phyloP scores from a whole-genome alignment of 1,140 invertebrate species.

The Leucophenga varia region DNA sequence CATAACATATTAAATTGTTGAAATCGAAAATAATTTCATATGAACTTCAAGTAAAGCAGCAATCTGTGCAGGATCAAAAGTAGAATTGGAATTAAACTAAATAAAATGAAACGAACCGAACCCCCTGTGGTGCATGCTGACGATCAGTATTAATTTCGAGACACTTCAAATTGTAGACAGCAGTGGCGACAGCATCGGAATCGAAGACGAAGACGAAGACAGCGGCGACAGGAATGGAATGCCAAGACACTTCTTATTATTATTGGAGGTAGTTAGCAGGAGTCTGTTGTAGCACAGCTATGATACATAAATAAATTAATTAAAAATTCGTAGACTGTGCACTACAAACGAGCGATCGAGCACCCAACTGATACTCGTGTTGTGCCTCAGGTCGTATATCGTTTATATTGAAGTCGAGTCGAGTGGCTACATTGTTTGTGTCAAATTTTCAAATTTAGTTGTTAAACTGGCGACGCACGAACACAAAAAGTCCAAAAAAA shows the following conservation, averaged over 20 bases:
- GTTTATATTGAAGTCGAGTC: too few species aligned
- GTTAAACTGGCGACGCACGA: constrained; percentile 52
- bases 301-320: constrained; percentile 55
- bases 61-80: too few species aligned
- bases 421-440: constrained; percentile 38
- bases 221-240: too few species aligned
- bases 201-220: constrained; percentile 25
- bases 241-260: too few species aligned
- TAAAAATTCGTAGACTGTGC: too few species aligned
- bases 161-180: constrained; percentile 41
- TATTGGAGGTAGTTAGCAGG: background rate
- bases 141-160: constrained; percentile 51
- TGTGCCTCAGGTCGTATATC: constrained; percentile 1
- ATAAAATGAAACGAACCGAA: too few species aligned
- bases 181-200: constrained; percentile 14
- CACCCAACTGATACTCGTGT: background rate
- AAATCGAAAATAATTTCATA: too few species aligned
- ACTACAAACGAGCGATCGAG: constrained; percentile 16
- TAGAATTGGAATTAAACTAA: too few species aligned
- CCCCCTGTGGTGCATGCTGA: constrained; percentile 16
- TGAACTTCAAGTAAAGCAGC: too few species aligned
- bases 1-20: too few species aligned
- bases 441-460: constrained; percentile 54
- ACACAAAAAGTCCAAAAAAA: constrained; percentile 23
- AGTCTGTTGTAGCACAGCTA: too few species aligned